phyloP scores from a whole-genome alignment of 2,888 invertebrate species.

The Mesorhabditis belari region DNA sequence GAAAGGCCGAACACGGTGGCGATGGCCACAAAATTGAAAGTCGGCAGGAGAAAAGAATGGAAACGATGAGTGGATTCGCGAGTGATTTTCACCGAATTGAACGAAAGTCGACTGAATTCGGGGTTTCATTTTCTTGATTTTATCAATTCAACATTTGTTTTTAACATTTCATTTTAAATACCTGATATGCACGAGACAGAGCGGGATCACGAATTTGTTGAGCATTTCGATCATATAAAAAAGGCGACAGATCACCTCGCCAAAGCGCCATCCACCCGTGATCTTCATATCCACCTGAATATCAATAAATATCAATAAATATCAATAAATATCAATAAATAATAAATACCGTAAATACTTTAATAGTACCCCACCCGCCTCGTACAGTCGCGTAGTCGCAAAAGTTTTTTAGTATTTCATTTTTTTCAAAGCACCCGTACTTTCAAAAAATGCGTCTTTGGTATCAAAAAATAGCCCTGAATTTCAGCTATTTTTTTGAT shows the following conservation, averaged over 20 bases:
- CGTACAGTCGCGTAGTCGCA: too few species aligned
- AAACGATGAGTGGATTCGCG: neutral
- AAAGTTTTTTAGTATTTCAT: too few species aligned
- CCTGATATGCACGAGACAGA: constrained; percentile 26
- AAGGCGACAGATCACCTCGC: constrained; percentile 4
- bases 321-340: neutral
- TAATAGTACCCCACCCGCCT: too few species aligned
- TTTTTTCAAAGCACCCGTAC: too few species aligned
- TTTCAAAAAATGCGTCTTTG: too few species aligned
- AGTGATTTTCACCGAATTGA: neutral
- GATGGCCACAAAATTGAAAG: neutral
- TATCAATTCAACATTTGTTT: neutral
- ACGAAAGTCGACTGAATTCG: neutral
- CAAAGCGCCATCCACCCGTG: constrained; percentile 20
- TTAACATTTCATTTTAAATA: constrained; percentile 1
- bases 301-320: neutral
- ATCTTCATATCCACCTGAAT: neutral
- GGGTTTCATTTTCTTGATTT: neutral
- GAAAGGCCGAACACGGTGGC: too few species aligned
- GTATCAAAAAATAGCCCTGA: too few species aligned
- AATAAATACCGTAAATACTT: too few species aligned
- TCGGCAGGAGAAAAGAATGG: neutral
- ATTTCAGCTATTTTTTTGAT: too few species aligned
- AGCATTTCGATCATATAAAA: constrained; percentile 24
- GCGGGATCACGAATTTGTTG: constrained; percentile 31